These are phyloP conservation scores for Notechis scutatus DNA, from an alignment of 2,113 vertebrate genomes.

Conservation along the genomic window DNA sequence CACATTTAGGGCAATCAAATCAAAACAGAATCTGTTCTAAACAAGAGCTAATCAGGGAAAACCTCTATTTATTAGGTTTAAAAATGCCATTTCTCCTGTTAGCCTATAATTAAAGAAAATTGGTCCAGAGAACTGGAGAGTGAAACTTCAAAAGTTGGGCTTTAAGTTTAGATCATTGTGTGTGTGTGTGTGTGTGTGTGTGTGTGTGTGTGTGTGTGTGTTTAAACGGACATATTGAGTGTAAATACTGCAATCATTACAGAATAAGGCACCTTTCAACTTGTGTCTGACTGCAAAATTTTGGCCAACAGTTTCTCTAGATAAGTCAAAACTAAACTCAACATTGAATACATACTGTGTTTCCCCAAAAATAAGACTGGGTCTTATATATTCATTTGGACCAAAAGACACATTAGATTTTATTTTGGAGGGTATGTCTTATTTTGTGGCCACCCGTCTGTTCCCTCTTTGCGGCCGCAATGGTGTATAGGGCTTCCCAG, in stretches of 20 bases:
- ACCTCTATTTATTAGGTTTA: neutral
- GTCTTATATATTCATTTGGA: too few relatives aligned
- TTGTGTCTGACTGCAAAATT: slow-evolving; percentile 24
- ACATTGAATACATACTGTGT: neutral
- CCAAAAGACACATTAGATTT: too few relatives aligned
- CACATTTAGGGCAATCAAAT: slow-evolving; percentile 35
- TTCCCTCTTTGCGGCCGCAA: too few relatives aligned
- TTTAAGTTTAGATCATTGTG: neutral
- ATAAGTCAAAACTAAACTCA: neutral
- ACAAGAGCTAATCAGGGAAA: slow-evolving; percentile 22
- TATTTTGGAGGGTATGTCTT: too few relatives aligned
- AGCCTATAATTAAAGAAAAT: neutral
- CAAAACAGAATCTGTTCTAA: slow-evolving; percentile 10
- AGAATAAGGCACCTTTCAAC: slow-evolving; percentile 10
- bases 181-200: neutral
- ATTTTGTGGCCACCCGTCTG: too few relatives aligned
- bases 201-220: neutral
- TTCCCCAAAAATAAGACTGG: too few relatives aligned
- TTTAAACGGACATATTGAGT: neutral
- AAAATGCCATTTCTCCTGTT: neutral
- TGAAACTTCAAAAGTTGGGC: neutral
- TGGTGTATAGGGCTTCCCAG: too few relatives aligned
- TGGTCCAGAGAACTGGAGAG: neutral
- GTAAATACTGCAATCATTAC: neutral
- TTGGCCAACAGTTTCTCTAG: slow-evolving; percentile 39